Conservation (phyloP, 2,113 vertebrate genomes). For the Aptenodytes forsteri region DNA sequence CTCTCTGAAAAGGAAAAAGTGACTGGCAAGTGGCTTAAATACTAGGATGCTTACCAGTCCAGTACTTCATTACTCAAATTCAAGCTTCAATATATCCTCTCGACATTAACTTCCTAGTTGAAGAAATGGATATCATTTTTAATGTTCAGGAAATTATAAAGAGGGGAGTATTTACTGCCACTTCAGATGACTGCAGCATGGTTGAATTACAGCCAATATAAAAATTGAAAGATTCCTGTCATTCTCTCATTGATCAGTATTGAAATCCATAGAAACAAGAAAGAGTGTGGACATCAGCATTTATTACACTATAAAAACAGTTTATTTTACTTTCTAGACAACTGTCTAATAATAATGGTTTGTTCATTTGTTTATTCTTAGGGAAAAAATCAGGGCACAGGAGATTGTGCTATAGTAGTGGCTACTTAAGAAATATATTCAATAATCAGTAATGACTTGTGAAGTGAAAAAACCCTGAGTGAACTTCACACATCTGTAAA, state of each 20-base stretch:
- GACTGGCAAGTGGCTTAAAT: not conserved
- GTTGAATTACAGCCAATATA: slow-evolving; percentile 26
- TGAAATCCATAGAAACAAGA: not conserved
- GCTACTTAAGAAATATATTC: not conserved
- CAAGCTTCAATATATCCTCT: slow-evolving; percentile 30
- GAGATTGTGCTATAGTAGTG: not conserved
- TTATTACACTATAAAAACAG: not conserved
- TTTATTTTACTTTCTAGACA: not conserved
- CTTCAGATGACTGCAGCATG: not conserved
- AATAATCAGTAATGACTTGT: not conserved
- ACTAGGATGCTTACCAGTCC: not conserved
- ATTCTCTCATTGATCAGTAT: not conserved
- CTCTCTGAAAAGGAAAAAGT: not conserved
- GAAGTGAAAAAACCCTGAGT: not conserved
- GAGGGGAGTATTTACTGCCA: not conserved
- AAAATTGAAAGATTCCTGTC: not conserved
- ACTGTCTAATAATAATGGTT: not conserved
- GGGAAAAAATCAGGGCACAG: not conserved
- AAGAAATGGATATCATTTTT: slow-evolving; percentile 28
- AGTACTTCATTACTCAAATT: not conserved
- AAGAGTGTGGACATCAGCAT: not conserved
- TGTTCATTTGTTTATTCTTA: not conserved
- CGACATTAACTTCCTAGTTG: slow-evolving; percentile 1
- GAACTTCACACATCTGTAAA: not conserved
- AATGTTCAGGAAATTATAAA: slow-evolving; percentile 20